Percentiles rank a stretch among this genome's conserved stretches.
Conservation (phyloP, 2,888 invertebrate genomes). For the Lepidocyrtoides sp. region DNA sequence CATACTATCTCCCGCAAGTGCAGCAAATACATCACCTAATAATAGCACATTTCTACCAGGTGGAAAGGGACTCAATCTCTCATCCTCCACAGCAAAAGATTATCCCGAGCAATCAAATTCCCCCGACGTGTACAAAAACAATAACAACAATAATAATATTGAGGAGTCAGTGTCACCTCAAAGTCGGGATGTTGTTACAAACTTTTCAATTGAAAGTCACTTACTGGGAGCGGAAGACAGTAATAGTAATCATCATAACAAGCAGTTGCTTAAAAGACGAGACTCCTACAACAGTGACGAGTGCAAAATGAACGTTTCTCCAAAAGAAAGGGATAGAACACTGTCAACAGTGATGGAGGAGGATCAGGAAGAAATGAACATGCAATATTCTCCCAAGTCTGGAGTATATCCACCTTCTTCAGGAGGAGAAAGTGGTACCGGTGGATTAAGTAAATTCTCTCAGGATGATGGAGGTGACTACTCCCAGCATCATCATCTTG, state of each 20-base stretch:
- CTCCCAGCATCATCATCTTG: constrained; percentile 60
- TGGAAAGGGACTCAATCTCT: constrained; percentile 63
- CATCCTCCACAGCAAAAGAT: constrained; percentile 62
- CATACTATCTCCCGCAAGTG: constrained; percentile 45
- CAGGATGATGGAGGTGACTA: constrained; percentile 33
- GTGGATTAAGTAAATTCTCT: constrained; percentile 39
- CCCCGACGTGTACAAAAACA: constrained; percentile 70
- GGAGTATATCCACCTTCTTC: constrained; percentile 13
- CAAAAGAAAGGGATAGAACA: constrained; percentile 59
- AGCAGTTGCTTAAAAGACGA: constrained; percentile 55
- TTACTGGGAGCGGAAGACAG: constrained; percentile 14
- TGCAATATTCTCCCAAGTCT: constrained; percentile 73
- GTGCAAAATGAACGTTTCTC: constrained; percentile 67
- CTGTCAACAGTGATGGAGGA: constrained; percentile 52
- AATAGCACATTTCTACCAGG: background rate
- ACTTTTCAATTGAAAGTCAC: constrained; percentile 62
- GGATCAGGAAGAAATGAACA: constrained; percentile 69
- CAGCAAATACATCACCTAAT: constrained; percentile 36
- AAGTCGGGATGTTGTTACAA: constrained; percentile 40
- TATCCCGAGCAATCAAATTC: constrained; percentile 37
- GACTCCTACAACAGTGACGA: constrained; percentile 66
- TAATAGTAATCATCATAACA: constrained; percentile 16
- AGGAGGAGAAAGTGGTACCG: constrained; percentile 28
- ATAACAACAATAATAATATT: constrained; percentile 76
- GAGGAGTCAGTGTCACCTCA: constrained; percentile 65